phyloP scores from a whole-genome alignment of 2,797 vertebrate species.

The Microcaecilia unicolor region DNA sequence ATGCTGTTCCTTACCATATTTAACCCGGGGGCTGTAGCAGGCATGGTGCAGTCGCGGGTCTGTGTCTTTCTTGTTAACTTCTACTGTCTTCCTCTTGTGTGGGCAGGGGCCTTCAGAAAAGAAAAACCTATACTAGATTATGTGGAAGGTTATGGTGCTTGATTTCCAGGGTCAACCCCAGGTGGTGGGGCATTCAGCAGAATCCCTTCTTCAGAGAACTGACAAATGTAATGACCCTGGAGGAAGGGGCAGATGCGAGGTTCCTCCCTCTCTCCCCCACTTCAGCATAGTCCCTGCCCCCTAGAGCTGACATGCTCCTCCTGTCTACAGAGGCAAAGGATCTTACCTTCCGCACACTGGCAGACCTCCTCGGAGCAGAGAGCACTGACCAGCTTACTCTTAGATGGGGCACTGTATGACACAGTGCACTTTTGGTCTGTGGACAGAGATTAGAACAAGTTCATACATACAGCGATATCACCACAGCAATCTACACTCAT shows the following conservation, averaged over 20 bases:
- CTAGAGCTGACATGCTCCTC: no score
- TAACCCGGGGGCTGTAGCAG: slow-evolving; percentile 60
- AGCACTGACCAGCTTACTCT: slow-evolving; percentile 58
- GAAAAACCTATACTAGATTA: not conserved
- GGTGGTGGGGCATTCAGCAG: not conserved
- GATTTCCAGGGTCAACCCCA: no score
- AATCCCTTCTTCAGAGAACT: not conserved
- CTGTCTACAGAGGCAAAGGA: not conserved
- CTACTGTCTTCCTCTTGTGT: slow-evolving; percentile 37
- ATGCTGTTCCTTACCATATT: slow-evolving; percentile 56
- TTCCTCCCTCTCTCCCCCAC: no score
- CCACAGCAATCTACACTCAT: no score
- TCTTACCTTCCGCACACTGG: slow-evolving; percentile 78
- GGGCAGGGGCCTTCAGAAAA: slow-evolving; percentile 64
- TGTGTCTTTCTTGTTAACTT: not conserved
- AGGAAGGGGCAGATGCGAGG: not conserved
- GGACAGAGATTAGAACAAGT: not conserved
- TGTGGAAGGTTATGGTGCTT: not conserved
- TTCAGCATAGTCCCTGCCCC: no score
- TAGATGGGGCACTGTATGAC: slow-evolving; percentile 66
- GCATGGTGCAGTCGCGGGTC: slow-evolving; percentile 47
- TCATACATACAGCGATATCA: no score
- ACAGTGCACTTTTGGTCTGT: slow-evolving; percentile 63
- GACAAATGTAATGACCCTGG: not conserved
- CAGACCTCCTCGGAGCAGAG: slow-evolving; percentile 73